These are phyloP conservation scores for Otocyon megalotis DNA, from an alignment of 2,113 vertebrate species.

Conservation along the genomic window DNA sequence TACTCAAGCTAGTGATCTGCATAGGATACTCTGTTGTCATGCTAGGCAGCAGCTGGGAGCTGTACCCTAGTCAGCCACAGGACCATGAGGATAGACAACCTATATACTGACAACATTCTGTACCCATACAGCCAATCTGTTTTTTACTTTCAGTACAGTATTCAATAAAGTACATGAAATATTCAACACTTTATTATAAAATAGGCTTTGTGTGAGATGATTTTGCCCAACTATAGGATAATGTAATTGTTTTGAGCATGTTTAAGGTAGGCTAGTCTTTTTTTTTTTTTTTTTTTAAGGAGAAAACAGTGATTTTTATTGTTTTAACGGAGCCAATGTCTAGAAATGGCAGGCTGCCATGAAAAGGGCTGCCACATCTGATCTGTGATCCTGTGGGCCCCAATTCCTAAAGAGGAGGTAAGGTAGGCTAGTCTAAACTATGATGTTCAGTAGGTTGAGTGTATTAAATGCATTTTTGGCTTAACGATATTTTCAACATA, in stretches of 20 bases:
- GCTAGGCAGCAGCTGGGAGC: background rate
- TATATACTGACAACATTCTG: background rate
- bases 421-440: background rate
- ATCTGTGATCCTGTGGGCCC: background rate
- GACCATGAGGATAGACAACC: background rate
- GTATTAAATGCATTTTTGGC: background rate
- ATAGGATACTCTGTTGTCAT: background rate
- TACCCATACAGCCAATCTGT: background rate
- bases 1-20: background rate
- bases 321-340: conserved; percentile 37
- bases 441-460: background rate
- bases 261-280: background rate
- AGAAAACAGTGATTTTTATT: conserved; percentile 62
- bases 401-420: background rate
- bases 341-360: background rate
- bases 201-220: background rate
- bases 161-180: background rate
- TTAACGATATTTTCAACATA: background rate
- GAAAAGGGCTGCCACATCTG: background rate
- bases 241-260: background rate
- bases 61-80: background rate
- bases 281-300: no score
- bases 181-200: background rate
- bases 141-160: background rate
- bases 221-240: background rate